Percentiles rank a stretch among this genome's conserved stretches.
Conservation (phyloP, 2,797 vertebrate genomes). For the Ataeniobius toweri region DNA sequence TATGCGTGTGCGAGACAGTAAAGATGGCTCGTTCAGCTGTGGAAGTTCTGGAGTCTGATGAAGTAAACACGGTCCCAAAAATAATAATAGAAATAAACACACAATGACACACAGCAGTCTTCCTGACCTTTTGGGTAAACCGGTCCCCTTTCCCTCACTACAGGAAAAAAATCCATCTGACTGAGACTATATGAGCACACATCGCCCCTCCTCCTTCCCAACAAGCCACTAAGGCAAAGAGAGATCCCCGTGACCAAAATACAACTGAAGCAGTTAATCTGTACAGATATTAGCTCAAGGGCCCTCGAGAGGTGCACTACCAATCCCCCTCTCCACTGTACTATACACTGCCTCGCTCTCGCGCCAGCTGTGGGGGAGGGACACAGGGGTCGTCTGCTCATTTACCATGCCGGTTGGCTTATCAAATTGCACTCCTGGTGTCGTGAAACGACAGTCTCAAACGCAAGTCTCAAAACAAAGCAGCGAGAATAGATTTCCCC, state of each 20-base stretch:
- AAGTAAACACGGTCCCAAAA: constrained; percentile 75
- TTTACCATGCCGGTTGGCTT: constrained; percentile 69
- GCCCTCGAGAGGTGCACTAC: constrained; percentile 74
- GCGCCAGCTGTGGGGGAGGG: constrained; percentile 63
- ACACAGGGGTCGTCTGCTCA: constrained; percentile 71
- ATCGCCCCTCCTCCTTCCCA: constrained; percentile 54
- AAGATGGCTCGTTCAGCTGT: constrained; percentile 75
- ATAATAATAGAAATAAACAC: constrained; percentile 57
- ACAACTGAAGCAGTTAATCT: constrained; percentile 85
- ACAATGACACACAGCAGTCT: constrained; percentile 66
- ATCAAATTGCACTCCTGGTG: constrained; percentile 68
- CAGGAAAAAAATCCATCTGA: constrained; percentile 46
- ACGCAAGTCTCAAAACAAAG: constrained; percentile 62
- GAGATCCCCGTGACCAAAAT: constrained; percentile 79
- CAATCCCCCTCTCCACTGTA: constrained; percentile 71
- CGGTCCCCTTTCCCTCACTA: constrained; percentile 31
- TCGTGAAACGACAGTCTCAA: constrained; percentile 51
- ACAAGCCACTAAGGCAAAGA: constrained; percentile 74
- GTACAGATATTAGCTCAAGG: constrained; percentile 83
- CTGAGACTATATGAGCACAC: constrained; percentile 37
- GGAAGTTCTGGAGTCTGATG: constrained; percentile 68
- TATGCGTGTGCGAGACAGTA: constrained; percentile 34
- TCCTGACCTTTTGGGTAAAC: constrained; percentile 57
- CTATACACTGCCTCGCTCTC: constrained; percentile 64
- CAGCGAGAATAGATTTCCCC: constrained; percentile 59